Evolutionary conservation across 2,797 vertebrate species (phyloP), one percentile per base, ranked within the genome.

Genomic region (Gymnodraco acuticeps): DNA sequence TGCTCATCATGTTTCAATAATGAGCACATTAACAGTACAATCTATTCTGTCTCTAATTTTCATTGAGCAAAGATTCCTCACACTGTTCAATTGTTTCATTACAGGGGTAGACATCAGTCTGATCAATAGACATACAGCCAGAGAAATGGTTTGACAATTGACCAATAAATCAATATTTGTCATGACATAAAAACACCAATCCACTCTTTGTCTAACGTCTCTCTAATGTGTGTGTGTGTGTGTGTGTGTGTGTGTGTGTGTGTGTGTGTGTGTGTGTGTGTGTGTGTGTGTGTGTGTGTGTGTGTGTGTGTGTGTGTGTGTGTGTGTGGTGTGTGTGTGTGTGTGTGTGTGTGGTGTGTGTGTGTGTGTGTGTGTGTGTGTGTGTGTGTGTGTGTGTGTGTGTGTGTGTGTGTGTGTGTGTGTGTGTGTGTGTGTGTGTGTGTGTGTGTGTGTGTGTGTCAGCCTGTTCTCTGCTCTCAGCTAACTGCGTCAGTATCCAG

Each of bases 1-100:
- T 59, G 66, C 73, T 86, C 81, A 70, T 86, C 79, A 89, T 50
- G 73, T 84, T 65, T 85, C 72, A 79, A 41, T 73, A 73, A 75
- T 20, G 11, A 85, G 68, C 55, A n/a, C 75, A 72, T 75, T 55
- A 87, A 59, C 73, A 4, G 63, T 81, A 33, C 31, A 38, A 65
- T 53, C 73, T 61, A 16, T 56, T 66, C 13, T 61, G 13, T 38
- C 48, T 47, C 43, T 54, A 53, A 6, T 68, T 77, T 65, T 52
- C 46, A 53, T 7, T 47, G 50, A 68, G 66, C 19, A 64, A 33
- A 70, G 38, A 43, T 2, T 16, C 33, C 31, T 77, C 65, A 16
- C 15, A 52, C 46, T 61, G 50, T 31, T 74, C 19, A 48, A 41
- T 69, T 27, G 16, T 51, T 20, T 11, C 33, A 55, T 15, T 23